Percentiles rank a stretch among this genome's conserved stretches.
phyloP scores from a whole-genome alignment of 1,140 invertebrate genomes.

The Agrilus planipennis region DNA sequence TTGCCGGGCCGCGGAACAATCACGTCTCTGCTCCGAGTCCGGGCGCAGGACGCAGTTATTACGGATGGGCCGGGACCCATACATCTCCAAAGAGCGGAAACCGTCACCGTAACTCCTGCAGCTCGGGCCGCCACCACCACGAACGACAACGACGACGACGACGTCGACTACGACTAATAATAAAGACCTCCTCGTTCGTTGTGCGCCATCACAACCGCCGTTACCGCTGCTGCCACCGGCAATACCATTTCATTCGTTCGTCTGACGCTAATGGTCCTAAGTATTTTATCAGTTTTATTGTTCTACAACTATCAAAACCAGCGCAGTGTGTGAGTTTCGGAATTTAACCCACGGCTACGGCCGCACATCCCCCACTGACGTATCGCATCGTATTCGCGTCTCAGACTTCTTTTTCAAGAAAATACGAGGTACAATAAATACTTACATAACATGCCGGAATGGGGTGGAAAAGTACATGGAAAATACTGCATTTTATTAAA shows the following conservation, averaged over 20 bases:
- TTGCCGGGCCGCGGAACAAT: slow-evolving; percentile 16
- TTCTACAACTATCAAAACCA: slow-evolving; percentile 22
- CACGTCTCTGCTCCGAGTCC: slow-evolving; percentile 12
- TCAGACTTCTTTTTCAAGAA: no score
- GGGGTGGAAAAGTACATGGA: no score
- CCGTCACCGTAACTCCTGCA: slow-evolving; percentile 20
- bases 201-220: no score
- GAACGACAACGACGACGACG: no score
- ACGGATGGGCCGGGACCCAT: slow-evolving; percentile 15
- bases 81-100: slow-evolving; percentile 15
- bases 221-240: slow-evolving; percentile 17
- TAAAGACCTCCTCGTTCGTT: slow-evolving; percentile 30
- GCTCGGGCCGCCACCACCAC: no score
- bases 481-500: no score
- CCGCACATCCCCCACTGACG: no score
- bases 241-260: slow-evolving; percentile 26
- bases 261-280: slow-evolving; percentile 30
- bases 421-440: no score
- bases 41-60: slow-evolving; percentile 15
- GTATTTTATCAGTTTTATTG: slow-evolving; percentile 35
- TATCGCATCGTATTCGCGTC: no score
- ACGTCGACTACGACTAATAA: slow-evolving; percentile 24
- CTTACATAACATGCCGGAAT: no score
- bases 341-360: no score
- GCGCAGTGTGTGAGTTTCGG: no score